These are phyloP conservation scores for Leptopilina boulardi DNA, from an alignment of 1,140 invertebrate species.

Conservation along the genomic window DNA sequence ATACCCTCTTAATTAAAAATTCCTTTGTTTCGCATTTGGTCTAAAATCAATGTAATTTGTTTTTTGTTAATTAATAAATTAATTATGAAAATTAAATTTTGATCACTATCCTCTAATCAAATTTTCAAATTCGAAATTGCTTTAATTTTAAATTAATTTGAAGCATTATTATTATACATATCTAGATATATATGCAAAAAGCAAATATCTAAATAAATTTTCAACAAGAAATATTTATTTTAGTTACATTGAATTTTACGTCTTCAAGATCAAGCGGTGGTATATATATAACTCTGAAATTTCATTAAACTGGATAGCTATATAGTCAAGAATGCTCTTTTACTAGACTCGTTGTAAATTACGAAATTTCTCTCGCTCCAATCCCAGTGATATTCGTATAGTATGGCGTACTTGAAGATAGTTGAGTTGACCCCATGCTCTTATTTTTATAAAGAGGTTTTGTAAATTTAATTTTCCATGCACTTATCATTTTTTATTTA, in stretches of 20 bases:
- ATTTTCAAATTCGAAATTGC: too few relatives aligned
- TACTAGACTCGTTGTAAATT: slow-evolving; percentile 46
- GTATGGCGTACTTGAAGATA: slow-evolving; percentile 31
- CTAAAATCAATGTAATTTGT: too few relatives aligned
- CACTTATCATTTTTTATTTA: too few relatives aligned
- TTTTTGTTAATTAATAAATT: too few relatives aligned
- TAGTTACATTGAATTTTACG: neutral
- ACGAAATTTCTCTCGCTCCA: slow-evolving; percentile 51
- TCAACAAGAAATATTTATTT: neutral
- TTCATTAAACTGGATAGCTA: slow-evolving; percentile 66
- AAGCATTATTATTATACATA: too few relatives aligned
- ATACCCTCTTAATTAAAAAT: too few relatives aligned
- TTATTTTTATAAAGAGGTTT: slow-evolving; percentile 38
- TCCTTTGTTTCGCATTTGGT: too few relatives aligned
- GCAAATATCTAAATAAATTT: neutral
- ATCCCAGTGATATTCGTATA: slow-evolving; percentile 41
- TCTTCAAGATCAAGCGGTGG: slow-evolving; percentile 15
- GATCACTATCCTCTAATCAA: too few relatives aligned
- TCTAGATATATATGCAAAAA: neutral
- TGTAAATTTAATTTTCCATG: neutral
- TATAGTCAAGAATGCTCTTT: slow-evolving; percentile 57
- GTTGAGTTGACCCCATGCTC: neutral
- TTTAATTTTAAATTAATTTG: too few relatives aligned
- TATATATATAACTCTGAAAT: slow-evolving; percentile 58
- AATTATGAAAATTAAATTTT: too few relatives aligned